Conservation (phyloP, 2,797 vertebrate genomes). For the Adelosebastes latens region DNA sequence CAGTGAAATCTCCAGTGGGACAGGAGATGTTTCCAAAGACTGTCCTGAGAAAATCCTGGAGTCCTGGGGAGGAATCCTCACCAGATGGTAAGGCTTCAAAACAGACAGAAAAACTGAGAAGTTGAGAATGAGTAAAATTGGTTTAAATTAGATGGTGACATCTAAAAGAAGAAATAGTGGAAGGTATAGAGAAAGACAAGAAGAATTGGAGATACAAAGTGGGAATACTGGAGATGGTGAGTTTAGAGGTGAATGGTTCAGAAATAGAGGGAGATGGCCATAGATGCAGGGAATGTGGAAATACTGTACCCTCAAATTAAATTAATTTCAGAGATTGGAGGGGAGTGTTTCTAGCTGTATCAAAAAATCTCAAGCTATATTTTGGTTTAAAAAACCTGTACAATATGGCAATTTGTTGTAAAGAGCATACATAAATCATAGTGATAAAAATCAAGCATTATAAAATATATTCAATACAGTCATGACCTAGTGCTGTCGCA, state of each 20-base stretch:
- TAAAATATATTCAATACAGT: neutral
- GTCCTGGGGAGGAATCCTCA: slow-evolving; percentile 95
- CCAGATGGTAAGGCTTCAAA: slow-evolving; percentile 88
- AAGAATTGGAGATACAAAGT: neutral
- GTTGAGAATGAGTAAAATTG: neutral
- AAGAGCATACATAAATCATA: neutral
- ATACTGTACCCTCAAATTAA: neutral
- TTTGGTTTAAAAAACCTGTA: neutral
- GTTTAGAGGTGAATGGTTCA: neutral
- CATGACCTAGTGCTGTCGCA: neutral
- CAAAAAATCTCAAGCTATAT: neutral
- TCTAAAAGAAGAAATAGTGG: neutral
- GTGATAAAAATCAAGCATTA: neutral
- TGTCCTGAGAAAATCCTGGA: slow-evolving; percentile 98
- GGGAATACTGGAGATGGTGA: no score
- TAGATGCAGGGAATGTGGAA: neutral
- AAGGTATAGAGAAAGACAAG: neutral
- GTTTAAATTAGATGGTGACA: no score
- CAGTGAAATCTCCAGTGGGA: slow-evolving; percentile 97
- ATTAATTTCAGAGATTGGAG: neutral
- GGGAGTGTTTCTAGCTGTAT: neutral
- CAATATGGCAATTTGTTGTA: neutral
- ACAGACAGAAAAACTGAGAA: neutral
- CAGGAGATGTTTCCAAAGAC: slow-evolving; percentile 98
- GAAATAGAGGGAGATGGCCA: neutral